Evolutionary conservation across 2,797 vertebrate genomes (phyloP).

Genomic region (Muscicapa comitata): DNA sequence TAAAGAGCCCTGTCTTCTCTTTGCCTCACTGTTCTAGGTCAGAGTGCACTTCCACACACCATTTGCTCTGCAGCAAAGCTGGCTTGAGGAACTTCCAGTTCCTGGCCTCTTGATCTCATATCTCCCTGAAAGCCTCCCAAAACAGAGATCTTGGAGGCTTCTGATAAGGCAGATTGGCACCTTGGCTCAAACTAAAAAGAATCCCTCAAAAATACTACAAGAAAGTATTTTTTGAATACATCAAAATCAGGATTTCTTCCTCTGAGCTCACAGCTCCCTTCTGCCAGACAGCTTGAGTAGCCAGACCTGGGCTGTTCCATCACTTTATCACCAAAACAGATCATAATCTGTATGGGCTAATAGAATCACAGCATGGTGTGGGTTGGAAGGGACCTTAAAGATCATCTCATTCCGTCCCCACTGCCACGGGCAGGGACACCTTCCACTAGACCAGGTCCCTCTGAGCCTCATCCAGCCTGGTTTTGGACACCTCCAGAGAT

Average conservation of each 20-base stretch:
- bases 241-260: background rate
- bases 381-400: background rate
- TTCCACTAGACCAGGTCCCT: background rate
- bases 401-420: rapidly evolving
- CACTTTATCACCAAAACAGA: background rate
- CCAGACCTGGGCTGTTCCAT: background rate
- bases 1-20: background rate
- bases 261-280: background rate
- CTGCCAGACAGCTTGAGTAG: background rate
- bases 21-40: background rate
- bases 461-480: background rate
- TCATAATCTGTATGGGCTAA: background rate
- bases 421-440: background rate
- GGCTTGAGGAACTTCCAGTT: background rate
- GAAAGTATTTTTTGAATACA: background rate
- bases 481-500: background rate
- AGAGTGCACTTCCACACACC: background rate
- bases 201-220: background rate
- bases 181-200: background rate
- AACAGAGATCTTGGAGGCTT: background rate
- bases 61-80: background rate
- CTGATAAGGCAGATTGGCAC: background rate
- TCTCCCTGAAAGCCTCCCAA: background rate
- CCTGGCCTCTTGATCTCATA: background rate
- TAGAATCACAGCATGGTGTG: background rate